A percentile compares a stretch with the other conserved stretches of the same genome.
Evolutionary conservation across 2,797 vertebrate genomes (phyloP).

Genomic region (Tiaroga cobitis): DNA sequence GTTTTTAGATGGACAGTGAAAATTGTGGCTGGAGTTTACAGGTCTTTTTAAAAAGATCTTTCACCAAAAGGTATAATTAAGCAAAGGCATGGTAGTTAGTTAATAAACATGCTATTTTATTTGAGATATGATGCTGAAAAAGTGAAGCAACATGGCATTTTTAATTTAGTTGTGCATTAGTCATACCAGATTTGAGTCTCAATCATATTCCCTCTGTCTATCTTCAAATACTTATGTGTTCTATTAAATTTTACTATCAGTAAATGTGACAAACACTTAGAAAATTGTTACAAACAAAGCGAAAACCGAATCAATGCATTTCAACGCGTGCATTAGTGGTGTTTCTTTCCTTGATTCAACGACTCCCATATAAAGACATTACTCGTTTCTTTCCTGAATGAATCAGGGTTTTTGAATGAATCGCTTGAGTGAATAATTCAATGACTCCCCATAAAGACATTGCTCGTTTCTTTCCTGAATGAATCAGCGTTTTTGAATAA

Average conservation of each 20-base stretch:
- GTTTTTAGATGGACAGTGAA: background rate
- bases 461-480: no score
- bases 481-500: no score
- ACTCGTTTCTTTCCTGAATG: background rate
- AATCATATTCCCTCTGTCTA: background rate
- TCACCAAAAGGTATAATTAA: background rate
- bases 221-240: background rate
- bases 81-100: no score
- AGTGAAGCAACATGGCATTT: background rate
- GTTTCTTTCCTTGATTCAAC: no score
- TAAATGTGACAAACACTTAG: background rate
- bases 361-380: no score
- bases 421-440: background rate
- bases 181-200: background rate
- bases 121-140: background rate
- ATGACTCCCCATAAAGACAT: background rate
- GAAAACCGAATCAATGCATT: no score
- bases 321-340: no score
- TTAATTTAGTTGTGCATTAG: background rate
- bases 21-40: background rate
- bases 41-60: background rate
- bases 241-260: background rate
- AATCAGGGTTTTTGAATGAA: background rate
- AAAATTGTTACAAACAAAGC: no score
- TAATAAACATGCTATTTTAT: background rate